Evolutionary conservation across 2,797 vertebrate species (phyloP).

Genomic region (Gadopsis bispinosus): DNA sequence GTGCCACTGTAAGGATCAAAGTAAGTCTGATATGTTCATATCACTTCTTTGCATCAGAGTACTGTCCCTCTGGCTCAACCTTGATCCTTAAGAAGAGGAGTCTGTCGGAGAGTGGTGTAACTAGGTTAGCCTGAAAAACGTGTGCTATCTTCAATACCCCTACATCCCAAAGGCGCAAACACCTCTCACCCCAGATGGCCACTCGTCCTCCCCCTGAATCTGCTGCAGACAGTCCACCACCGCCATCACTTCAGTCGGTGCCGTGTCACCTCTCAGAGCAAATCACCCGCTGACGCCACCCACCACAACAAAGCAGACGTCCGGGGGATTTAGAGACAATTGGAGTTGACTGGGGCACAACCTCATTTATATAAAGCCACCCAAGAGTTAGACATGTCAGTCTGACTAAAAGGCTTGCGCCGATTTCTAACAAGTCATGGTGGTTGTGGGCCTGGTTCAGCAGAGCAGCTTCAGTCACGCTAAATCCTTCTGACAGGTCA

Average conservation of each 20-base stretch:
- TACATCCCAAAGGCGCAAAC: slow-evolving; percentile 55
- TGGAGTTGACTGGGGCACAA: slow-evolving; percentile 77
- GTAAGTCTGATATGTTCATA: slow-evolving; percentile 33
- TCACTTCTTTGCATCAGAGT: slow-evolving; percentile 20
- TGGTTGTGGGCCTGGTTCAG: slow-evolving; percentile 39
- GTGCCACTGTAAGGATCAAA: slow-evolving; percentile 39
- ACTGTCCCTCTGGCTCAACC: slow-evolving; percentile 50
- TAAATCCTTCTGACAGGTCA: slow-evolving; percentile 62
- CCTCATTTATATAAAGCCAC: slow-evolving; percentile 78
- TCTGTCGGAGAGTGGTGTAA: slow-evolving; percentile 28
- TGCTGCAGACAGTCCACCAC: slow-evolving; percentile 36
- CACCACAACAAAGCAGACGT: slow-evolving; percentile 59
- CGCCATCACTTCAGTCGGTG: slow-evolving; percentile 37
- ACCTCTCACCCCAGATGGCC: slow-evolving; percentile 47
- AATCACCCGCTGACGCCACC: slow-evolving; percentile 40
- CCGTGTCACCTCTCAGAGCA: slow-evolving; percentile 54
- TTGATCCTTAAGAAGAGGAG: slow-evolving; percentile 54
- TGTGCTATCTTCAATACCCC: slow-evolving; percentile 48
- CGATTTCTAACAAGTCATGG: slow-evolving; percentile 57
- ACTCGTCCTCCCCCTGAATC: slow-evolving; percentile 29
- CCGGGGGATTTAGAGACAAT: slow-evolving; percentile 75
- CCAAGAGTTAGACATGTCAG: slow-evolving; percentile 72
- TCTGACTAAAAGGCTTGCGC: slow-evolving; percentile 65
- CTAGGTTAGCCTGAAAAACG: slow-evolving; percentile 43
- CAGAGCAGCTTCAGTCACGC: slow-evolving; percentile 39